These are phyloP conservation scores for Manis pentadactyla DNA, from an alignment of 2,797 vertebrate genomes.

Conservation along the genomic window DNA sequence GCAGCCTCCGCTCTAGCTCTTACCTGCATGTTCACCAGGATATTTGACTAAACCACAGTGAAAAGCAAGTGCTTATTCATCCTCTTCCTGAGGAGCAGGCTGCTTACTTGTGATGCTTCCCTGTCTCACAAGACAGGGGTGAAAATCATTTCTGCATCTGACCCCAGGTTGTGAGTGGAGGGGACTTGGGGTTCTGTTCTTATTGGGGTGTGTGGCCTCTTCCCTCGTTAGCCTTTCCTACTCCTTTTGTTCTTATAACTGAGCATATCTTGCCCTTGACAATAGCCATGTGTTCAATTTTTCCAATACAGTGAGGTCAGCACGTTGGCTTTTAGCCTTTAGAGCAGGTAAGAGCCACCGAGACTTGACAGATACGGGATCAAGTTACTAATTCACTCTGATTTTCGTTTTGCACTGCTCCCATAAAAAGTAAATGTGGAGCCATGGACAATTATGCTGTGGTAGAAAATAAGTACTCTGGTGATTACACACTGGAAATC, in stretches of 20 bases:
- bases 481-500: slow-evolving; percentile 80
- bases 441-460: slow-evolving; percentile 59
- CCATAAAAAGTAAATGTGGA: slow-evolving; percentile 66
- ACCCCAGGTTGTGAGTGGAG: not conserved
- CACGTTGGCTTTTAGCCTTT: not conserved
- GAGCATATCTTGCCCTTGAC: not conserved
- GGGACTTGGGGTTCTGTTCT: rapidly evolving
- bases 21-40: rapidly evolving
- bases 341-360: not conserved
- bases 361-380: slow-evolving; percentile 55
- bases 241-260: not conserved
- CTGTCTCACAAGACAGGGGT: not conserved
- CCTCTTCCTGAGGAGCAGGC: not conserved
- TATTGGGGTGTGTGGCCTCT: not conserved
- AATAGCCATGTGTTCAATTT: slow-evolving; percentile 40
- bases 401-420: slow-evolving; percentile 69
- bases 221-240: not conserved
- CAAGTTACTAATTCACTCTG: slow-evolving; percentile 70
- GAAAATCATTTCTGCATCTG: not conserved
- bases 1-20: not conserved
- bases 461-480: slow-evolving; percentile 64
- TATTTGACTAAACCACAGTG: not conserved
- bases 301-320: not conserved
- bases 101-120: not conserved
- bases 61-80: not conserved